Evolutionary conservation across 1,140 invertebrate species (phyloP).

Genomic region (Nebria ingens): DNA sequence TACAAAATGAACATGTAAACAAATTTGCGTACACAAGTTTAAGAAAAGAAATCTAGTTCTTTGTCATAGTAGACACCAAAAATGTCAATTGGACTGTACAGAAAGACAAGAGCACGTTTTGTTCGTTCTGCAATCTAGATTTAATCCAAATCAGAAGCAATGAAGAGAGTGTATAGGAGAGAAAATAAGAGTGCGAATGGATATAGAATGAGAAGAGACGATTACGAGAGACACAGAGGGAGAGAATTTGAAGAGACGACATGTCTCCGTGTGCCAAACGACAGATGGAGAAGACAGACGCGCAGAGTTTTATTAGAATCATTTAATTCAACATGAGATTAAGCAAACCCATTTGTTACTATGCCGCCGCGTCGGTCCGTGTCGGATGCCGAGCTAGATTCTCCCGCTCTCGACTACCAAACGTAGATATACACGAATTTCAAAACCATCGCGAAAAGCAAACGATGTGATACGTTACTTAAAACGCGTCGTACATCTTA

Average conservation of each 20-base stretch:
- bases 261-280: neutral
- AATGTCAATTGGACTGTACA: too few relatives aligned
- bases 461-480: conserved; percentile 6
- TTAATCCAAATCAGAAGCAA: neutral
- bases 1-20: too few relatives aligned
- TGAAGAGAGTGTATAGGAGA: too few relatives aligned
- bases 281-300: conserved; percentile 2
- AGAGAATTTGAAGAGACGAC: too few relatives aligned
- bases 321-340: conserved; percentile 9
- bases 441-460: conserved; percentile 6
- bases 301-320: conserved; percentile 7
- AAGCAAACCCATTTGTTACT: conserved; percentile 6
- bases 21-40: too few relatives aligned
- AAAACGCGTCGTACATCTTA: conserved; percentile 6
- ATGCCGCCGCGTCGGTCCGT: too few relatives aligned
- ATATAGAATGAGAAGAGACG: neutral
- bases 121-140: neutral
- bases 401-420: too few relatives aligned
- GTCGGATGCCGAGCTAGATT: too few relatives aligned
- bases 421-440: neutral
- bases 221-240: neutral
- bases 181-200: too few relatives aligned
- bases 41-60: too few relatives aligned
- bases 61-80: too few relatives aligned
- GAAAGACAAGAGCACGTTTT: neutral